Percentiles rank a stretch among this genome's conserved stretches.
phyloP scores from a whole-genome alignment of 2,888 invertebrate species.

The Chalcosyrphus nemorum region DNA sequence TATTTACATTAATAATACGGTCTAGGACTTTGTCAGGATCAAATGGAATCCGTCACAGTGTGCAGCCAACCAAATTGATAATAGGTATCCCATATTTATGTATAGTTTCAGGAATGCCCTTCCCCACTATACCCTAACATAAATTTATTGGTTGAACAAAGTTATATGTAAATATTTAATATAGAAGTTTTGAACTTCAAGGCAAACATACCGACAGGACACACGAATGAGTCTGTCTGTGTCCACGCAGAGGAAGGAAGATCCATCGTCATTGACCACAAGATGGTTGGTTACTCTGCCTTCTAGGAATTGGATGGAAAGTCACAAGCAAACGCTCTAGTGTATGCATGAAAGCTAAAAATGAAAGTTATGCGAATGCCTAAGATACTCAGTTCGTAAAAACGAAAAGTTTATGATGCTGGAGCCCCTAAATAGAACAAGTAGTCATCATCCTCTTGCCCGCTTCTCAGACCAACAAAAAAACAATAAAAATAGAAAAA shows the following conservation, averaged over 20 bases:
- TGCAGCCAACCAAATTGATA: not conserved
- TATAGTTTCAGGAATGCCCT: not conserved
- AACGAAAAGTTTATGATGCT: slow-evolving; percentile 20
- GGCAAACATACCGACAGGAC: not conserved
- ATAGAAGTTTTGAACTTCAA: slow-evolving; percentile 24
- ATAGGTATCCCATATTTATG: slow-evolving; percentile 2
- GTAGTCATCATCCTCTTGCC: not conserved
- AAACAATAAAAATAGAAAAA: not conserved
- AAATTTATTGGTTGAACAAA: slow-evolving; percentile 3
- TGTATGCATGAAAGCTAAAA: not conserved
- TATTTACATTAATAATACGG: not conserved
- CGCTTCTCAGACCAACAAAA: not conserved
- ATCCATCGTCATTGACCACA: slow-evolving; percentile 2
- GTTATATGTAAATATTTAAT: slow-evolving; percentile 36
- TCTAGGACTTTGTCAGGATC: not conserved
- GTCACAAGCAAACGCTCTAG: not conserved
- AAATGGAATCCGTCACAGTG: slow-evolving; percentile 8
- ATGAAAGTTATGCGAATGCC: slow-evolving; percentile 13
- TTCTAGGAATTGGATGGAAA: not conserved
- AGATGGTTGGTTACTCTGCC: slow-evolving; percentile 7
- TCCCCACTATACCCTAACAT: too few species aligned
- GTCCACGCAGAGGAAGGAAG: not conserved
- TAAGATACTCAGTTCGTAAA: slow-evolving; percentile 18
- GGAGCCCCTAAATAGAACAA: not conserved
- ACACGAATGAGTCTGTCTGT: not conserved